Base-by-base conservation (phyloP, 1,140 invertebrate species). In the Aphelenchoides besseyi region DNA sequence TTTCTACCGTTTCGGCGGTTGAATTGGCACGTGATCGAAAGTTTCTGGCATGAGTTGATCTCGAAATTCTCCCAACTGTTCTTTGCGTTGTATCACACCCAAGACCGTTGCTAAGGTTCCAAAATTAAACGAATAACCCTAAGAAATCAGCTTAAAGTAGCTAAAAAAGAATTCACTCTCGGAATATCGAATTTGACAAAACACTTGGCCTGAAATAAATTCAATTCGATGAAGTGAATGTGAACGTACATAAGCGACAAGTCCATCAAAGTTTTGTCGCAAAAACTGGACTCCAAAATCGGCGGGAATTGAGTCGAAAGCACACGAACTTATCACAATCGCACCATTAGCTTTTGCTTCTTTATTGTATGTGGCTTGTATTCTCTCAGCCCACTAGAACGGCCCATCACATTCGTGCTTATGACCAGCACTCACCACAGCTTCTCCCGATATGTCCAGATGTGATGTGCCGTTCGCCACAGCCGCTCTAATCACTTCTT, bases 401-500 rank as follows among this genome's bases (percentile, higher is more conserved):
- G n/a, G 62, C 5, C 26, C 30, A 18, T 8, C 5, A n/a, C n/a
- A 8, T 41, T 8, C n/a, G 37, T 41, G n/a, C 5, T 8, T 5
- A 18, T 37, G 32, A 66, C 12, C 30, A 1, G 30, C 30, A 66
- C 63, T 76, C 79, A 87, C 87, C 85, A 90, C 88, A 0, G 92
- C 90, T 86, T 97, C 94, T 12, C 92, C 94, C 84, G 89, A 91
- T 16, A 97, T 90, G 87, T 97, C 95, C 2, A 97, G 88, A 84
- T 95, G 90, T 87, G 94, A 90, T 0, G 92, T 90, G 71, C 88
- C 88, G 55, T 88, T 88, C 62, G 90, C 89, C 54, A 97, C 88
- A 77, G 93, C 94, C 3, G 92, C 91, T 79, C 90, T 90, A 0
- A 97, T 90, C n/a, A 97, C 91, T 16, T 89, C 86, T 82, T 95